Percentiles rank a stretch among this genome's conserved stretches.
These are phyloP conservation scores for Halictus quadricinctus DNA, from an alignment of 2,888 invertebrate genomes.

Conservation along the genomic window DNA sequence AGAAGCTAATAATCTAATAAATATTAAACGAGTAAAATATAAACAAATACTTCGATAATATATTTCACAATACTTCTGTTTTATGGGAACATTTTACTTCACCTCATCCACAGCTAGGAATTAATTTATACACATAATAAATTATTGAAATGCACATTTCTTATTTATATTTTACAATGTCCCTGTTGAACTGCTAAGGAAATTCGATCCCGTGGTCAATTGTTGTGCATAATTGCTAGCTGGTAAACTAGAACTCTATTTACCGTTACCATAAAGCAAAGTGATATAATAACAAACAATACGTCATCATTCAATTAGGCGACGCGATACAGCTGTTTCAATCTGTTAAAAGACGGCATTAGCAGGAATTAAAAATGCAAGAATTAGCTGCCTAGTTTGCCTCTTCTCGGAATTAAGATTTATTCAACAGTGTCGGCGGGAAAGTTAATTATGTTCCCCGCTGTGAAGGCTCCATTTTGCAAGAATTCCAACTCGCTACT, in stretches of 20 bases:
- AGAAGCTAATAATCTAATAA: too few species aligned
- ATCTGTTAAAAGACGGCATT: neutral
- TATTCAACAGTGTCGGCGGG: neutral
- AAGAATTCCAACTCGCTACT: constrained; percentile 8
- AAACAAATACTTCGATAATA: too few species aligned
- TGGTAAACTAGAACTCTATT: neutral
- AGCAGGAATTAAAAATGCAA: neutral
- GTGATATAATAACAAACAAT: neutral
- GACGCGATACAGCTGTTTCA: neutral
- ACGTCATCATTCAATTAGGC: neutral
- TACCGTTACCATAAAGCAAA: neutral
- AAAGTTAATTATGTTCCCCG: constrained; percentile 12
- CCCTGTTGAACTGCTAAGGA: too few species aligned
- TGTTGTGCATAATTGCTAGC: neutral
- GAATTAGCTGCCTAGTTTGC: neutral
- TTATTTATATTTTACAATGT: neutral
- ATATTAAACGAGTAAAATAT: too few species aligned
- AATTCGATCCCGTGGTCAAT: neutral
- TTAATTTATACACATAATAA: too few species aligned
- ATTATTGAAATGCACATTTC: neutral
- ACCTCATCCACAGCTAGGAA: too few species aligned
- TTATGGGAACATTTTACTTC: too few species aligned
- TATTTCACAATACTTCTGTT: too few species aligned
- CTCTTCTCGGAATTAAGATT: constrained; percentile 2
- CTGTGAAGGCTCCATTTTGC: constrained; percentile 4